Percentiles rank a stretch among this genome's conserved stretches.
phyloP scores from a whole-genome alignment of 2,797 vertebrate species.

The Spatula clypeata region DNA sequence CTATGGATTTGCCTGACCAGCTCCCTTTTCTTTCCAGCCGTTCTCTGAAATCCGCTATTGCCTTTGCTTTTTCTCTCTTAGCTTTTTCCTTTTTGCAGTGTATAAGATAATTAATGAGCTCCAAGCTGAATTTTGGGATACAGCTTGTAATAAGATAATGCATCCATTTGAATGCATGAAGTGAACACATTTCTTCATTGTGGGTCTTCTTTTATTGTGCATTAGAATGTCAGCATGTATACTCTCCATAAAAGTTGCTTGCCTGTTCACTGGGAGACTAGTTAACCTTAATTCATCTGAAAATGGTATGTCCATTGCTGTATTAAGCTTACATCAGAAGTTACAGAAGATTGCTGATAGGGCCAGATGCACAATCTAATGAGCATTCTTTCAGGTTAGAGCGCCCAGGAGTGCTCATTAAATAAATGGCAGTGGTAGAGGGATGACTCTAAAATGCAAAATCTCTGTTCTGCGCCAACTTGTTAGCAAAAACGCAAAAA shows the following conservation, averaged over 20 bases:
- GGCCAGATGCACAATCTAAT: conserved; percentile 80
- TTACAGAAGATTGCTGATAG: conserved; percentile 79
- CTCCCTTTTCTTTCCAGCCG: background rate
- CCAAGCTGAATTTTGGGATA: conserved; percentile 8
- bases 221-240: conserved; percentile 51
- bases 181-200: background rate
- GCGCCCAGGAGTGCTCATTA: conserved; percentile 84
- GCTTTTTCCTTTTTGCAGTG: background rate
- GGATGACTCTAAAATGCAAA: conserved; percentile 55
- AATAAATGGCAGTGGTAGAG: conserved; percentile 75
- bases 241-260: conserved; percentile 48
- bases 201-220: background rate
- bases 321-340: conserved; percentile 63
- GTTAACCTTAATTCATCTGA: conserved; percentile 64
- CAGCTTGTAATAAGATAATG: conserved; percentile 34
- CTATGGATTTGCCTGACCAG: background rate
- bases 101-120: background rate
- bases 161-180: conserved; percentile 62
- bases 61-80: background rate
- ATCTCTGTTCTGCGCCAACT: conserved; percentile 2
- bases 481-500: conserved; percentile 31
- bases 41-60: background rate
- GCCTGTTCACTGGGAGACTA: conserved; percentile 68
- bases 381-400: conserved; percentile 80
- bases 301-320: conserved; percentile 8